Conservation (phyloP, 2,888 invertebrate genomes). For the Peribatodes rhomboidaria region DNA sequence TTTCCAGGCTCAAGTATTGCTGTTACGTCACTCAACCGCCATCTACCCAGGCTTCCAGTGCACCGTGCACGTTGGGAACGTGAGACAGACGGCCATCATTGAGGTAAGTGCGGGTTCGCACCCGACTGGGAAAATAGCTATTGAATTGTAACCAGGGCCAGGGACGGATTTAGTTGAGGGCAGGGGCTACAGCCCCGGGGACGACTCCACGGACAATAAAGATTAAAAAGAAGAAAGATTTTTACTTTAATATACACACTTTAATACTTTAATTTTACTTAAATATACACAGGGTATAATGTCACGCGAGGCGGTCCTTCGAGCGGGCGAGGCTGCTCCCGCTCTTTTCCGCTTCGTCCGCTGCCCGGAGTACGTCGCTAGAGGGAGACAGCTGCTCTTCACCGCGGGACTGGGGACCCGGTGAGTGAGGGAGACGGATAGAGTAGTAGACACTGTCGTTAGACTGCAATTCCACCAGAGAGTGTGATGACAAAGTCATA, state of each 20-base stretch:
- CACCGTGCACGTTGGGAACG: conserved; percentile 98
- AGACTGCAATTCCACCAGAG: too few relatives aligned
- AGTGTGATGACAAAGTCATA: too few relatives aligned
- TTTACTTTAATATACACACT: too few relatives aligned
- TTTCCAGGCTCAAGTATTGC: conserved; percentile 93
- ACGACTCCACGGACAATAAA: too few relatives aligned
- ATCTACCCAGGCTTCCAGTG: conserved; percentile 95
- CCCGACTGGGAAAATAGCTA: too few relatives aligned
- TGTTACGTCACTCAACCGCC: conserved; percentile 95
- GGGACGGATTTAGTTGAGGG: too few relatives aligned
- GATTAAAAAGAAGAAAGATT: too few relatives aligned
- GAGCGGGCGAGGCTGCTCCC: conserved; percentile 94
- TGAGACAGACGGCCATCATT: conserved; percentile 97
- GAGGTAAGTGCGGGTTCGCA: conserved; percentile 75
- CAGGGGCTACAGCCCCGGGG: too few relatives aligned
- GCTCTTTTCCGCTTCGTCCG: conserved; percentile 95
- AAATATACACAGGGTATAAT: conserved; percentile 89
- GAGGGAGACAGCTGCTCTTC: conserved; percentile 68
- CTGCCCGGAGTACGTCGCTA: conserved; percentile 94
- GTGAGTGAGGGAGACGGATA: too few relatives aligned
- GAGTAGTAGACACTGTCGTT: too few relatives aligned
- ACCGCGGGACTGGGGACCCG: conserved; percentile 89
- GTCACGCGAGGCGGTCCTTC: conserved; percentile 87
- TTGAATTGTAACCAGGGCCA: too few relatives aligned
- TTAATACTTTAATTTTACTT: too few relatives aligned